Base-by-base conservation (phyloP, 2,797 vertebrate species). In the Tolypeutes matacus region DNA sequence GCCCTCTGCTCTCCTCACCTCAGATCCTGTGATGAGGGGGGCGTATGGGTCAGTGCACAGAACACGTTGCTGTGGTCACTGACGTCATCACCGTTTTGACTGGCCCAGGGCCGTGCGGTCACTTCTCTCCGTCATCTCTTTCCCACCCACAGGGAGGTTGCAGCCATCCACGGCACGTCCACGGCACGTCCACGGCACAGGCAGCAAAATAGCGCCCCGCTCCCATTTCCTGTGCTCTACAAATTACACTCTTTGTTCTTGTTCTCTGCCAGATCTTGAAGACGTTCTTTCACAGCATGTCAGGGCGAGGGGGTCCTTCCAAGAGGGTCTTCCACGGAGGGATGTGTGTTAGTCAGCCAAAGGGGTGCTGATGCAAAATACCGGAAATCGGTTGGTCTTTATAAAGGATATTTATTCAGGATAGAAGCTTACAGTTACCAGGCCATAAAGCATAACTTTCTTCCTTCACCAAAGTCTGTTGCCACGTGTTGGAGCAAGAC, bases 111-210 rank as follows among this genome's bases (percentile, higher is more conserved):
- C 25, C 72, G 29, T 49, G 70, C 31, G 36, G 6, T 69, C 5
- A 0, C 15, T 25, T 14, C 29, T n/a, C n/a, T 42, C 0, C 0
- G 42, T 17, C 2, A 0, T n/a, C 11, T 20, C 34, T 51, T 42
- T 58, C 42, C 31, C 39, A 7, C 69, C 46, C 3, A 3, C 23
- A 36, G 62, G 20, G 46, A 46, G 17, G 80, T 46, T 9, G 1
- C 56, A 13, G 0, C 29, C 12, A 3, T 62, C 62, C 3, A 0
- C 18, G 31, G 29, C 12, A 1, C 3, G 4, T 46, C 46, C 46
- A 46, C 46, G 11, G 46, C 46, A 46, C 39, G 39, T 39, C 46
- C 46, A 46, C 46, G 11, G 46, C 46, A 46, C 46, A 46, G 46
- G 46, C 46, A 46, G 29, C 8, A 77, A 90, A 70, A 67, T 42